Evolutionary conservation across 1,140 invertebrate species (phyloP), one percentile per base, ranked within the genome.

Genomic region (Adelges cooleyi): DNA sequence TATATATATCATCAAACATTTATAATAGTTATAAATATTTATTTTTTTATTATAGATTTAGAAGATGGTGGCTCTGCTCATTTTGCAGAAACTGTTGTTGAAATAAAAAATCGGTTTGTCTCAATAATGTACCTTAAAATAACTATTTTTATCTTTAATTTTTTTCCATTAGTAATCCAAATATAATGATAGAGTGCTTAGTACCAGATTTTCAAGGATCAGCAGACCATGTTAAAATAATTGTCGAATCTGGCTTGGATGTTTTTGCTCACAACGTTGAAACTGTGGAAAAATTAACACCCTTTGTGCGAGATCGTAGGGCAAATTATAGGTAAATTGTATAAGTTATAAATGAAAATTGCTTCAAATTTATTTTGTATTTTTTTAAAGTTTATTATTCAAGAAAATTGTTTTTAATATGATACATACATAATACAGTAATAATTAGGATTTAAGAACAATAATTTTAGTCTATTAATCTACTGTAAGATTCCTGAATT

Each of bases 211-310:
- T 99, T 76, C 75, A 85, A 66, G 96, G 95, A 4, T 81, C 96
- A 73, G 71, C 84, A 62, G 77, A 84, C 15, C 82, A 82, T 73
- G 84, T 98, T 1, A 79, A 81, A 72, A 84, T 74, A 0, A 86
- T 99, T 54, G 91, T 87, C 0, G 73, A 81, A 13, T 88, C 87
- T 52, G 90, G 91, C 0, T 76, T 96, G 2, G 92, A 98, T 78
- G 92, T 97, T 36, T 97, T 89, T 80, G 94, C 95, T 0, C 95
- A 98, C 74, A 98, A 98, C 75, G 87, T 98, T 65, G 96, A 99
- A 81, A 98, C 95, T 75, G 86, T 90, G 0, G 89, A 95, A 74
- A 77, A 84, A 67, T 77, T 96, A 17, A 92, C 87, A 18, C 91
- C 90, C 13, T 89, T 86, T 74, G 92, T 98, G 8, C 79, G 97